Evolutionary conservation across 2,888 invertebrate genomes (phyloP).

Genomic region (Megalurothrips usitatus): DNA sequence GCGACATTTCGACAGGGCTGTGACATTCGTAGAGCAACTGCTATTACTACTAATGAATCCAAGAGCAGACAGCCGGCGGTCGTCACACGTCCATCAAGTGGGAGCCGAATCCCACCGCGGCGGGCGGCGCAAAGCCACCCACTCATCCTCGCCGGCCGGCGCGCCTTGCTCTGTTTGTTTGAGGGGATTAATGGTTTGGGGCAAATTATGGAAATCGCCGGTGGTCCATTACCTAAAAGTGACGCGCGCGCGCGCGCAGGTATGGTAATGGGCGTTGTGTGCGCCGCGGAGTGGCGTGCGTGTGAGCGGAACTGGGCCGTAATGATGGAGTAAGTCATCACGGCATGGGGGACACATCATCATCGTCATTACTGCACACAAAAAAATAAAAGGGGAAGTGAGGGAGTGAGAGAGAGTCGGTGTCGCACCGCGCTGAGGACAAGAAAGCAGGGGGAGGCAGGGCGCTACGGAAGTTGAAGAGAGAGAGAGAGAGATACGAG

Average conservation of each 20-base stretch:
- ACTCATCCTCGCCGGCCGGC: no score
- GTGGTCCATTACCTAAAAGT: slow-evolving; percentile 26
- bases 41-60: no score
- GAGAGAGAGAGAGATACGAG: not conserved
- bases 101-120: no score
- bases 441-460: not conserved
- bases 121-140: not conserved
- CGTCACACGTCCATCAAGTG: no score
- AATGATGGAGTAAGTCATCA: slow-evolving; percentile 20
- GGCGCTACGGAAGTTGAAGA: slow-evolving; percentile 11
- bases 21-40: not conserved
- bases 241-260: slow-evolving; percentile 20
- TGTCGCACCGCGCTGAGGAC: not conserved
- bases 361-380: not conserved
- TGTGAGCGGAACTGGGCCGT: slow-evolving; percentile 16
- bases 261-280: slow-evolving; percentile 7
- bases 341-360: not conserved
- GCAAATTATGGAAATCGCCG: slow-evolving; percentile 24
- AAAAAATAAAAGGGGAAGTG: not conserved
- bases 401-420: not conserved
- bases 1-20: not conserved
- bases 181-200: slow-evolving; percentile 17
- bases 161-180: not conserved
- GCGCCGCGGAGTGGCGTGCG: not conserved
- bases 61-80: no score